These are phyloP conservation scores for Unio pictorum DNA, from an alignment of 2,888 invertebrate genomes.

Conservation along the genomic window DNA sequence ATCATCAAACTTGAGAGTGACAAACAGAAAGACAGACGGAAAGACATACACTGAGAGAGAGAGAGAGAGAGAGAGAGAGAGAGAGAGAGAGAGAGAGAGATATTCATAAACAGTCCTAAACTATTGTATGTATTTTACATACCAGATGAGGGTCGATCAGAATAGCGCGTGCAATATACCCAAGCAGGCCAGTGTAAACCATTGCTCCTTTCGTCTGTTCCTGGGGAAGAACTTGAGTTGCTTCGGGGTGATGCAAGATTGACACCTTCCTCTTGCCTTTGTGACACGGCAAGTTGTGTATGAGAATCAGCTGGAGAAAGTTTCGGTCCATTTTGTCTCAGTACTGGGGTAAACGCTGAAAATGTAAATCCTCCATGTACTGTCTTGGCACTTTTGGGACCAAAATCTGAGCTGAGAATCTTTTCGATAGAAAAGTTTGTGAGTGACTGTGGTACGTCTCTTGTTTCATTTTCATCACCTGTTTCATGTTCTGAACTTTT, in stretches of 20 bases:
- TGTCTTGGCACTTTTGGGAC: constrained; percentile 13
- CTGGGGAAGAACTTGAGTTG: constrained; percentile 4
- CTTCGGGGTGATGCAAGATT: constrained; percentile 1
- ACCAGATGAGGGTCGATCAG: constrained; percentile 76
- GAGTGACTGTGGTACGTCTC: constrained; percentile 4
- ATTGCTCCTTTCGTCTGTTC: neutral
- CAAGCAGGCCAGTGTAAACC: constrained; percentile 87
- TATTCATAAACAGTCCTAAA: no score
- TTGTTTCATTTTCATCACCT: no score
- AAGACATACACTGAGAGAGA: no score
- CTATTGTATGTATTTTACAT: constrained; percentile 22
- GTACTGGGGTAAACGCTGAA: no score
- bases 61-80: neutral
- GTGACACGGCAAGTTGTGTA: neutral
- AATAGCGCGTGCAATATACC: constrained; percentile 96
- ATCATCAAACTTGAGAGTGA: no score
- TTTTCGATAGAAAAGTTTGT: constrained; percentile 58
- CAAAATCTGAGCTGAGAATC: constrained; percentile 55
- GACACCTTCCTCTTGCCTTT: neutral
- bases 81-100: neutral
- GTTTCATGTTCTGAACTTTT: no score
- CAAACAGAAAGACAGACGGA: no score
- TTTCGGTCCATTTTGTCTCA: no score
- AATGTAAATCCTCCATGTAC: neutral
- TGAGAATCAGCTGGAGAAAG: no score